phyloP scores from a whole-genome alignment of 35 echinoderm and acorn worm species.

The Acanthaster planci region DNA sequence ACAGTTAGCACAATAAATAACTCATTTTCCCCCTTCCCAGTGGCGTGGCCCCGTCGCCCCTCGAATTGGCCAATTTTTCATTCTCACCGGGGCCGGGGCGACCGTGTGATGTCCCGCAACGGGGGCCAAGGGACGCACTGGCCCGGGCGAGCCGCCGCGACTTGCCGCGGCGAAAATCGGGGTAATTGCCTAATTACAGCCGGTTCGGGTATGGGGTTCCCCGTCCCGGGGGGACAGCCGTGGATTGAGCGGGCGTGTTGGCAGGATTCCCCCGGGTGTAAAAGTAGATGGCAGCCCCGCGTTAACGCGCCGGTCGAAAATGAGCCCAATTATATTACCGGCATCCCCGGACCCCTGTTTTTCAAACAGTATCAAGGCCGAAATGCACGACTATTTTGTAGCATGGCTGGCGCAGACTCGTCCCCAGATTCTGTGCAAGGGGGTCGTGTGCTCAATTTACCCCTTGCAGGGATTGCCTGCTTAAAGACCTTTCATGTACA shows the following conservation, averaged over 20 bases:
- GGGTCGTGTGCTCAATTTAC: too few relatives aligned
- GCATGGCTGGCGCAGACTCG: too few relatives aligned
- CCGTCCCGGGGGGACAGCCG: background rate
- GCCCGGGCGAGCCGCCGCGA: background rate
- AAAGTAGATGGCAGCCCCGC: background rate
- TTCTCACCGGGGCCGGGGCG: too few relatives aligned
- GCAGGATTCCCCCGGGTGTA: background rate
- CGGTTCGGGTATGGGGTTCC: slow-evolving; percentile 1
- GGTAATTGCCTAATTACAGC: slow-evolving; percentile 30
- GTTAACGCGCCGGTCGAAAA: background rate
- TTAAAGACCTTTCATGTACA: too few relatives aligned
- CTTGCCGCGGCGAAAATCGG: slow-evolving; percentile 17
- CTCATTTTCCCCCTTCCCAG: background rate
- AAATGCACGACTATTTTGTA: too few relatives aligned
- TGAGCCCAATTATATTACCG: slow-evolving; percentile 18
- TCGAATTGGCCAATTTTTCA: slow-evolving; percentile 19
- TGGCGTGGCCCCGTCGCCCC: background rate
- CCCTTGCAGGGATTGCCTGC: too few relatives aligned
- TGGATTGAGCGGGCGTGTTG: background rate
- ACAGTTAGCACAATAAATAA: slow-evolving; percentile 8
- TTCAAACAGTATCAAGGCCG: too few relatives aligned
- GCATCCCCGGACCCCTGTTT: too few relatives aligned
- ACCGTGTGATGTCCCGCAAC: too few relatives aligned
- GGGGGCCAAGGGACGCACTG: background rate
- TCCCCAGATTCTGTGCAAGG: too few relatives aligned